Evolutionary conservation across 1,140 invertebrate genomes (phyloP).

Genomic region (Geopemphigus sp.): DNA sequence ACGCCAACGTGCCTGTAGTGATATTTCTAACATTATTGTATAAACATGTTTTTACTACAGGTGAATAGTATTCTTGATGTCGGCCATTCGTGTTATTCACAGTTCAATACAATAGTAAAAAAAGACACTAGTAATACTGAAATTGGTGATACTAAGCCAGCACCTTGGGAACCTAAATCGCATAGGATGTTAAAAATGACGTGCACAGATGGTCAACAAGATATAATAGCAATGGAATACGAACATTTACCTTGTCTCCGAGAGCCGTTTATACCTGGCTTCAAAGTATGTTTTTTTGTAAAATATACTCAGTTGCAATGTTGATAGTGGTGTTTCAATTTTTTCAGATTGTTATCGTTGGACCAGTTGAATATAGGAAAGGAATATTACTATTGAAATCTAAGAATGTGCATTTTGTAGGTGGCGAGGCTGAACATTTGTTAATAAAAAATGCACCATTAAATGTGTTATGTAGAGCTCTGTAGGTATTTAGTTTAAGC

Average conservation of each 20-base stretch:
- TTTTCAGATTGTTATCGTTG: conserved; percentile 60
- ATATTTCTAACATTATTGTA: not conserved
- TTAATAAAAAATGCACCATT: conserved; percentile 62
- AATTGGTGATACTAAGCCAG: conserved; percentile 57
- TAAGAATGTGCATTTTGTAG: conserved; percentile 65
- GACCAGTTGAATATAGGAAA: conserved; percentile 68
- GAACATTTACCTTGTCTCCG: conserved; percentile 64
- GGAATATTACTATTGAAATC: conserved; percentile 69
- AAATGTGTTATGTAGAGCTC: conserved; percentile 62
- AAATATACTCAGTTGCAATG: not conserved
- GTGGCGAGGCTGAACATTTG: conserved; percentile 72
- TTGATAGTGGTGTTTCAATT: not conserved
- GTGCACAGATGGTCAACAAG: conserved; percentile 73
- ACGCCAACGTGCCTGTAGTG: not conserved
- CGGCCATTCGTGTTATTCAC: conserved; percentile 63
- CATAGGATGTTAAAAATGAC: conserved; percentile 64
- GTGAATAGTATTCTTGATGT: conserved; percentile 62
- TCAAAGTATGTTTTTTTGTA: conserved; percentile 60
- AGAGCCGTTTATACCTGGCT: conserved; percentile 64
- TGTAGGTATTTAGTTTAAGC: conserved; percentile 56
- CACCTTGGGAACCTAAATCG: conserved; percentile 56
- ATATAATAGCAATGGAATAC: conserved; percentile 72
- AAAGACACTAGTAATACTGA: conserved; percentile 59
- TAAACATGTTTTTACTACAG: conserved; percentile 53
- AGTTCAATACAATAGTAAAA: conserved; percentile 64